Evolutionary conservation across 2,888 invertebrate genomes (phyloP), one percentile per base, ranked within the genome.

Genomic region (Drosophila cognata): DNA sequence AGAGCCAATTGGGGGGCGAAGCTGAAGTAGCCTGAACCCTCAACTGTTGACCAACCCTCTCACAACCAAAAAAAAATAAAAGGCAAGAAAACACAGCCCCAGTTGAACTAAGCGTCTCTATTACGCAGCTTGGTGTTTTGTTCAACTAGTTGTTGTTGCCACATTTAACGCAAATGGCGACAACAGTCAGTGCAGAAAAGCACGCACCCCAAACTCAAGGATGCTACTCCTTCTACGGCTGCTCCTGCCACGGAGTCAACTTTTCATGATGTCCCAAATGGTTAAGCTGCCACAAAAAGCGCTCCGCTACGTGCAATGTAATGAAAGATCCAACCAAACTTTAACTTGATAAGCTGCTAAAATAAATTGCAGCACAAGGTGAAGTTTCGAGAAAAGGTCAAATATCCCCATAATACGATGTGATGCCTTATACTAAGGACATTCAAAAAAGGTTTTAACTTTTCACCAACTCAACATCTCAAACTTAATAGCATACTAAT

Each of bases 111-210:
- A 86, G 80, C 82, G 84, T 87, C 88, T 85, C 88, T 88, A 84
- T 88, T 88, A 88, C 75, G 74, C 71, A 84, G 71, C 65, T 41
- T 46, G 46, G 35, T 64, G 50, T 57, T 61, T 56, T 55, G 55
- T 55, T 70, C 63, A 61, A 69, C 64, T 56, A 53, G 28, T 57
- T 77, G 77, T 63, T 77, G 55, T 71, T 71, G 85, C 50, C 56
- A 43, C 84, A 81, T 89, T 84, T 85, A 89, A 87, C 78, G 85
- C 88, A 87, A 85, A 85, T 89, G 80, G 89, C 88, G 88, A 87
- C 84, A 85, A 82, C 88, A 89, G 82, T 87, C 72, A 75, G 66
- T 56, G 65, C 79, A 73, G 64, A 72, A 72, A 89, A 74, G 74
- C 66, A 70, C 65, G 48, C 48, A 53, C 21, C 41, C 29, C 31